Evolutionary conservation across 2,888 invertebrate genomes (phyloP), one percentile per base, ranked within the genome.

Genomic region (Gasteruption jaculator): DNA sequence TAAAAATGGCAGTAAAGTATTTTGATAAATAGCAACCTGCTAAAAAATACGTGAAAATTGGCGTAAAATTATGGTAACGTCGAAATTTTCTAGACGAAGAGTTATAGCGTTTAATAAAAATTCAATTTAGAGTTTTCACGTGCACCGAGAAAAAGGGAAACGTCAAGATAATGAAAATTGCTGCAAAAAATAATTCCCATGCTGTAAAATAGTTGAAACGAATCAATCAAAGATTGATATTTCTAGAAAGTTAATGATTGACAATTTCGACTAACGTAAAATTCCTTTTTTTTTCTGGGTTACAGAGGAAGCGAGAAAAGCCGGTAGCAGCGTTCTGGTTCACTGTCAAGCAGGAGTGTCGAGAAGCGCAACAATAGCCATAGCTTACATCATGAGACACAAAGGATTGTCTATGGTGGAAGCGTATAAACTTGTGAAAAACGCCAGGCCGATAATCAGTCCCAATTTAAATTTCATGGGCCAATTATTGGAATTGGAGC

Each of bases 281-380:
- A 37, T 14, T 3, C n/a, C 16, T 25, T 6, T 41, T 32, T 24
- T 41, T 20, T 34, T 12, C 8, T 22, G 11, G 33, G 42, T 79
- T 79, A 12, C 78, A 85, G 85, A 85, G 68, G 81, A 82, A 67
- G 85, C 83, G 31, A 75, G 82, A 72, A 82, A 78, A 74, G 79
- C 68, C 41, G 85, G 75, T 59, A 80, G 74, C 63, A 81, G 84
- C 60, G 90, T 94, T 26, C 76, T 95, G 63, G 85, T 95, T 46
- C 95, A 95, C 73, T 95, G 95, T 71, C 94, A 94, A 64, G 94
- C 93, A 36, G 95, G 95, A 37, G 89, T 95, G 35, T 94, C 93
- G 40, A 80, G 94, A 53, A 93, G 93, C 51, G 92, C 94, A 48
- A 94, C 94, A 48, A 83, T 95, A 65, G 91, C 92, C 63, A 93